Evolutionary conservation across 1,140 invertebrate genomes (phyloP).

Genomic region (Eupeodes corollae): DNA sequence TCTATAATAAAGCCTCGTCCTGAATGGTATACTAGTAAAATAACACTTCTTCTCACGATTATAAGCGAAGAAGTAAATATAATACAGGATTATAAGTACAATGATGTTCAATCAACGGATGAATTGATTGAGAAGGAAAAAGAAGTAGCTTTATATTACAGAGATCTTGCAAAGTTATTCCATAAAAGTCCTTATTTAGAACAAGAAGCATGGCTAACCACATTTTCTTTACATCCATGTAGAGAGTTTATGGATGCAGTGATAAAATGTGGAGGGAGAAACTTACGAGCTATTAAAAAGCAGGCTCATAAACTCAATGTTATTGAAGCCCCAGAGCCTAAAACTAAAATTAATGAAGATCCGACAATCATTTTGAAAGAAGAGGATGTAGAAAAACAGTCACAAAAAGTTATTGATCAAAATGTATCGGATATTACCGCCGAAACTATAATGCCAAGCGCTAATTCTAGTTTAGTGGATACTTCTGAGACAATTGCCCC

Average conservation of each 20-base stretch:
- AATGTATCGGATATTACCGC: constrained; percentile 12
- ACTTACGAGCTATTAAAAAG: neutral
- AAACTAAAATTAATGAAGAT: neutral
- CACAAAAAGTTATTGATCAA: neutral
- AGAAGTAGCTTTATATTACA: constrained; percentile 22
- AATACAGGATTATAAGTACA: constrained; percentile 33
- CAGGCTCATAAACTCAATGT: neutral
- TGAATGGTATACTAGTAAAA: constrained; percentile 35
- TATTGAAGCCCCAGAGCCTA: neutral
- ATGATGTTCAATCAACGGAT: constrained; percentile 26
- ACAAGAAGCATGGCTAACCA: constrained; percentile 31
- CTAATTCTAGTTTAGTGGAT: neutral
- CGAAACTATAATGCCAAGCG: constrained; percentile 12
- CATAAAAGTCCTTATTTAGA: constrained; percentile 26
- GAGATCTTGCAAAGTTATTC: constrained; percentile 25
- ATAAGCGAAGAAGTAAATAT: constrained; percentile 27
- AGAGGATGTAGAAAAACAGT: neutral
- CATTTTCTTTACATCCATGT: constrained; percentile 28
- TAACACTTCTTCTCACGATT: constrained; percentile 24
- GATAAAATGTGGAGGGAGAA: constrained; percentile 15
- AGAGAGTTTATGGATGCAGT: constrained; percentile 19
- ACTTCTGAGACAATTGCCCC: too few relatives aligned
- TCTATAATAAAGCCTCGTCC: constrained; percentile 26
- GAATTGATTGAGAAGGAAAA: constrained; percentile 29
- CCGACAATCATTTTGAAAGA: neutral